phyloP scores from a whole-genome alignment of 64 coral and sea anemone genomes.

The Astreopora myriophthalma region DNA sequence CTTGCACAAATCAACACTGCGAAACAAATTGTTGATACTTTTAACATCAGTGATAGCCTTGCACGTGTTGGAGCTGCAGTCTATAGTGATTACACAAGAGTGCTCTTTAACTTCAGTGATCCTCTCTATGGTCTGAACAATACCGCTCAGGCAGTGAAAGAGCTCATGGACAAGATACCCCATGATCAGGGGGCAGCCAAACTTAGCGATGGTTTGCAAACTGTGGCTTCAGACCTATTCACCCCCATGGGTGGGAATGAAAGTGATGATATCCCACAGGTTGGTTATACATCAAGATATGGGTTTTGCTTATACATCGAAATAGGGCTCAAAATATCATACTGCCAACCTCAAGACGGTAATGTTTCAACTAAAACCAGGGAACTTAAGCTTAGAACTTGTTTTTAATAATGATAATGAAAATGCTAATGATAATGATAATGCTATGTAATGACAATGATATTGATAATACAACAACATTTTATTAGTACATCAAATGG shows the following conservation, averaged over 20 bases:
- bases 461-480: no score
- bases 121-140: constrained; percentile 14
- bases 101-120: constrained; percentile 17
- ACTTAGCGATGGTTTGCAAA: constrained; percentile 34
- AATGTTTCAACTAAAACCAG: no score
- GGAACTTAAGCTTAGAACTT: no score
- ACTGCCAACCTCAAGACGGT: no score
- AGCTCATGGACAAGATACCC: constrained; percentile 11
- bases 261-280: neutral
- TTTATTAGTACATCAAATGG: no score
- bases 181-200: constrained; percentile 26
- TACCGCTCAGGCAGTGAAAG: neutral
- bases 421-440: no score
- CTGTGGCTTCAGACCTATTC: constrained; percentile 37
- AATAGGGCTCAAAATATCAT: no score
- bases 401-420: no score
- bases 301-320: no score
- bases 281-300: neutral
- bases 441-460: no score
- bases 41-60: constrained; percentile 7
- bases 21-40: constrained; percentile 7
- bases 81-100: constrained; percentile 2
- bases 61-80: constrained; percentile 46
- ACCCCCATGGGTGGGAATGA: neutral
- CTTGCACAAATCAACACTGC: constrained; percentile 4